Conservation (phyloP, 2,888 invertebrate species). For the Steinernema carpocapsae region DNA sequence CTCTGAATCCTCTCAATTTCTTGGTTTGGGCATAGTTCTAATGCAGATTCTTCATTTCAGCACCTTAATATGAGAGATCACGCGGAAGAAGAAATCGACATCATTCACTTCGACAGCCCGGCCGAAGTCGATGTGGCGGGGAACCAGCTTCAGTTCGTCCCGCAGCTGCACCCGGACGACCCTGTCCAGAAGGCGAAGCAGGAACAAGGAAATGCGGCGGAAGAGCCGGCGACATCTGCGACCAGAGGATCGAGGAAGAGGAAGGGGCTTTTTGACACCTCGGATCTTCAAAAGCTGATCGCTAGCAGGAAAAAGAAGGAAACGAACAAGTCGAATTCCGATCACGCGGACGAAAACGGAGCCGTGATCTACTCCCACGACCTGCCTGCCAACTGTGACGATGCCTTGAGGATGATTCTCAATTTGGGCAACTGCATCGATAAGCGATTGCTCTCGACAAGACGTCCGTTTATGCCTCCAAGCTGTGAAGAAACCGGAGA, state of each 20-base stretch:
- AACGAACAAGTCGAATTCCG: not conserved
- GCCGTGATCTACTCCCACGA: constrained; percentile 26
- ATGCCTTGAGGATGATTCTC: constrained; percentile 7
- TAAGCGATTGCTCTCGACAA: constrained; percentile 13
- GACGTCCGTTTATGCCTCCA: constrained; percentile 19
- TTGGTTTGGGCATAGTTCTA: too few relatives aligned
- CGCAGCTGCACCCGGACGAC: constrained; percentile 9
- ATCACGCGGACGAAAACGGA: not conserved
- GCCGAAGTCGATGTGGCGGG: not conserved
- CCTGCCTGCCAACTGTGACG: constrained; percentile 29
- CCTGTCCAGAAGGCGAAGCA: constrained; percentile 1
- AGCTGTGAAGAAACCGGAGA: constrained; percentile 22
- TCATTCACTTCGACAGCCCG: not conserved
- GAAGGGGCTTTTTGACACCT: constrained; percentile 12
- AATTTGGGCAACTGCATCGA: constrained; percentile 18
- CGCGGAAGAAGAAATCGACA: constrained; percentile 23
- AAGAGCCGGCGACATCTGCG: not conserved
- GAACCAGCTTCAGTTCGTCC: constrained; percentile 6
- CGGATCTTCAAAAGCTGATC: not conserved
- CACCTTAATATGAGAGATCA: constrained; percentile 1
- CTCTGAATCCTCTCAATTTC: too few relatives aligned
- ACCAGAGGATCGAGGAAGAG: not conserved
- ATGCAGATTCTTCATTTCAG: too few relatives aligned
- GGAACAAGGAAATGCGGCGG: not conserved
- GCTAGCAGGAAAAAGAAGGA: constrained; percentile 7